Evolutionary conservation across 2,888 invertebrate species (phyloP), one percentile per base, ranked within the genome.

Genomic region (Leptodirus hochenwartii): DNA sequence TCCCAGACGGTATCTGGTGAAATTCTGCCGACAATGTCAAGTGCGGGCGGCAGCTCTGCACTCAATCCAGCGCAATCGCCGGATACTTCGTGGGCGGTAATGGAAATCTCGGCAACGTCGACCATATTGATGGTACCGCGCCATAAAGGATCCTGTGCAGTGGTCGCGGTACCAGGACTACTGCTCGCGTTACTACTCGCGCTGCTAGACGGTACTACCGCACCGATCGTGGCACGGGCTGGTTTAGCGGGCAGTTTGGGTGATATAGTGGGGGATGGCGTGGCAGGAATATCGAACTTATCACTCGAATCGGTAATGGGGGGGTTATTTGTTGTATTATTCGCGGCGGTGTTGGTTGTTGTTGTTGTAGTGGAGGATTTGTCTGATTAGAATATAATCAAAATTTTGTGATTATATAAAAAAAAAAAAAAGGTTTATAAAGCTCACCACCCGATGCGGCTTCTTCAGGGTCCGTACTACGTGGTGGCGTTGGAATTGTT

Each of bases 1-100:
- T 91, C 88, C 85, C 87, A 91, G 4, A 80, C 88, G 8, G 81
- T 85, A 8, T 78, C 77, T 1, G 87, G 87, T 30, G 75, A 72
- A 46, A 95, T 91, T 43, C 95, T 66, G 2, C 95, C 95, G 9
- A 91, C 87, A 17, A 95, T 79, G 45, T 81, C 80, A 15, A 91
- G 59, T 32, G 77, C 75, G 28, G 71, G 64, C 4, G 77, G 75
- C 17, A 91, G 56, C 49, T 81, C 78, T 41, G 73, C 68, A 42
- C 72, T 66, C 13, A 81, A 56, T 37, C 74, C 72, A 16, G 60
- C 51, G 17, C 73, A 66, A 40, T 70, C 69, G 9, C 78, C 63
- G 16, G 54, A 54, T 24, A 87, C 79, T 49, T 78, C 73, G 47
- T 80, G 76, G 4, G 85, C 77, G 8, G 75, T 69, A 5, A 85